Percentiles rank a stretch among this genome's conserved stretches.
These are phyloP conservation scores for Strix aluco DNA, from an alignment of 2,113 vertebrate genomes.

Conservation along the genomic window DNA sequence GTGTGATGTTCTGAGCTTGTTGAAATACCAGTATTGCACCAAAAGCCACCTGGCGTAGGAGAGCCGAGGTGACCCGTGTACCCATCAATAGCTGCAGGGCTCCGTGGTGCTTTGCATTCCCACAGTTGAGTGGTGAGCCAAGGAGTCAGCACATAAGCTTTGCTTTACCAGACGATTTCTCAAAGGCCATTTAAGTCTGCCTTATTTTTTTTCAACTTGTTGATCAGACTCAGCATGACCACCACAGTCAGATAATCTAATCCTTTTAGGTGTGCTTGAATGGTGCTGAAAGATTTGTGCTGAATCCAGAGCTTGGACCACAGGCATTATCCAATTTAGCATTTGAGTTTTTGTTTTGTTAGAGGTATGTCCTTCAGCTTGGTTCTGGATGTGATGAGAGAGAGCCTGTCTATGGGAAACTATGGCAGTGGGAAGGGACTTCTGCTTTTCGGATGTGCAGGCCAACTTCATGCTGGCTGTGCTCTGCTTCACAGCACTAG, in stretches of 20 bases:
- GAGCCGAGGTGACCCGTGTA: neutral
- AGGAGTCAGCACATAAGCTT: neutral
- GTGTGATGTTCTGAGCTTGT: neutral
- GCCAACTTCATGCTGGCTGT: neutral
- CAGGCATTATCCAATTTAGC: fast-evolving
- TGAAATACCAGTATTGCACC: neutral
- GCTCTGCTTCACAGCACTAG: neutral
- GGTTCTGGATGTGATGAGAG: neutral
- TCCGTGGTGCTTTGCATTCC: neutral
- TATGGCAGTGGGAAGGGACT: neutral
- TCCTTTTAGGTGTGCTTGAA: neutral
- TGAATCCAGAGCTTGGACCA: neutral
- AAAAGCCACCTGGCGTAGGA: neutral
- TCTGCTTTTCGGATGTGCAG: neutral
- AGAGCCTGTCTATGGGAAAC: neutral
- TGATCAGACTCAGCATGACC: neutral
- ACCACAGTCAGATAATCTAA: neutral
- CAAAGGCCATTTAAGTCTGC: neutral
- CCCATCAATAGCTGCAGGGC: no score
- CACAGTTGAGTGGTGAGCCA: neutral
- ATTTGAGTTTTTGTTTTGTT: neutral
- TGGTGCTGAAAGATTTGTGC: neutral
- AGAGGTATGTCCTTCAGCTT: neutral
- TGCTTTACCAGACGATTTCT: neutral
- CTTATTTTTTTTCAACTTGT: neutral